A percentile compares a stretch with the other conserved stretches of the same genome.
Evolutionary conservation across 2,797 vertebrate genomes (phyloP).

Genomic region (Falco peregrinus): DNA sequence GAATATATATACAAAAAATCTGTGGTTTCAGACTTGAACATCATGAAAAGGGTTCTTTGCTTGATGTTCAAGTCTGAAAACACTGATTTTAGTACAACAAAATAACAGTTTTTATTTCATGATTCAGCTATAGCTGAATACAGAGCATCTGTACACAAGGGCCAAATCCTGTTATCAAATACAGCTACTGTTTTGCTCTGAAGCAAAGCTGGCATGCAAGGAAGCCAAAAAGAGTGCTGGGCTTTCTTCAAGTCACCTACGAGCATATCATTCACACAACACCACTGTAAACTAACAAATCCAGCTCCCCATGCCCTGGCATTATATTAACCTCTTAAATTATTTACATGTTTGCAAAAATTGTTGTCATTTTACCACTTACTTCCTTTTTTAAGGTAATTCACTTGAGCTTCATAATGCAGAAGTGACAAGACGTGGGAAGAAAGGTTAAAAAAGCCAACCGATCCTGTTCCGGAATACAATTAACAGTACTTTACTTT

Average conservation of each 20-base stretch:
- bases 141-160: background rate
- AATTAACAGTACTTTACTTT: constrained; percentile 21
- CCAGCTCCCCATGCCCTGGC: background rate
- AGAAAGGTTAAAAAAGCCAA: constrained; percentile 31
- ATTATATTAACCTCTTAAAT: constrained; percentile 25
- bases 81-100: background rate
- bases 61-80: background rate
- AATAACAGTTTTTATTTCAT: background rate
- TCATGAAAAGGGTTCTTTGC: background rate
- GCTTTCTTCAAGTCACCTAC: background rate
- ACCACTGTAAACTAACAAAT: background rate
- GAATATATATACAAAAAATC: background rate
- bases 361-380: background rate
- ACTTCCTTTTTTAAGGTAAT: constrained; percentile 3
- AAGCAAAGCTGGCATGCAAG: background rate
- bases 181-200: background rate
- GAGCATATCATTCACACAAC: background rate
- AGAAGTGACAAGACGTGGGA: background rate
- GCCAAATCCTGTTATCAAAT: background rate
- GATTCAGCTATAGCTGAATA: background rate
- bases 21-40: too few species aligned
- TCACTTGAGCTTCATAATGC: background rate
- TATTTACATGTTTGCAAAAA: constrained; percentile 25
- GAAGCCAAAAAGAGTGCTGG: background rate
- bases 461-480: background rate